Evolutionary conservation across 2,888 invertebrate species (phyloP), one percentile per base, ranked within the genome.

Genomic region (Agrilus mali): DNA sequence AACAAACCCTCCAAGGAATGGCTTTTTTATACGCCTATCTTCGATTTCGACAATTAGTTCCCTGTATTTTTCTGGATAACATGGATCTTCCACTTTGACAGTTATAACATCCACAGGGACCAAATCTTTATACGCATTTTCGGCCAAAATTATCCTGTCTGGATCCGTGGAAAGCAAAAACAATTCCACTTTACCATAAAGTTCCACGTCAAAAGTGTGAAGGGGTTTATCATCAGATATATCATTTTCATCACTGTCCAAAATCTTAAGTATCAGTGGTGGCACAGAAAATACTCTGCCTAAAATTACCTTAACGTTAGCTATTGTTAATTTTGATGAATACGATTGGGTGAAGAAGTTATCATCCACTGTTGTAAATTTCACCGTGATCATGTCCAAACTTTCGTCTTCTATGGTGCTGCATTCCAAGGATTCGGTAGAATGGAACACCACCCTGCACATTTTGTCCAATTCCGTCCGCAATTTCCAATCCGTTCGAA

Each of bases 1-100:
- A 46, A 74, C 71, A 65, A 83, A 93, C 31, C 93, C 93, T 40
- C 90, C 88, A 51, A 83, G 65, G 67, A 80, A 86, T 0, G 87
- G 86, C 59, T 90, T 92, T 34, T 70, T 59, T 33, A 82, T 80
- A 1, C 67, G 59, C 33, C 70, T 65, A 53, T 77, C 73, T 51
- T 74, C 72, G 48, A 79, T 74, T 61, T 76, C 74, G 1, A 77
- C 75, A 12, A 75, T 69, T 13, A 77, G 60, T 40, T 70, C 68
- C 52, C 67, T 70, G 3, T 61, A 56, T 4, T 53, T 57, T 34
- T 67, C 64, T 40, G 70, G 65, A 38, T 68, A 67, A 22, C 46
- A 43, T 7, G 46, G 46, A 7, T 63, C 64, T 33, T 67, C 61
- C 14, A 75, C 65, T 27, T 64, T 62, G 1, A 77, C 75, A 1